Evolutionary conservation across 2,888 invertebrate species (phyloP), one percentile per base, ranked within the genome.

Genomic region (Pheosia tremula): DNA sequence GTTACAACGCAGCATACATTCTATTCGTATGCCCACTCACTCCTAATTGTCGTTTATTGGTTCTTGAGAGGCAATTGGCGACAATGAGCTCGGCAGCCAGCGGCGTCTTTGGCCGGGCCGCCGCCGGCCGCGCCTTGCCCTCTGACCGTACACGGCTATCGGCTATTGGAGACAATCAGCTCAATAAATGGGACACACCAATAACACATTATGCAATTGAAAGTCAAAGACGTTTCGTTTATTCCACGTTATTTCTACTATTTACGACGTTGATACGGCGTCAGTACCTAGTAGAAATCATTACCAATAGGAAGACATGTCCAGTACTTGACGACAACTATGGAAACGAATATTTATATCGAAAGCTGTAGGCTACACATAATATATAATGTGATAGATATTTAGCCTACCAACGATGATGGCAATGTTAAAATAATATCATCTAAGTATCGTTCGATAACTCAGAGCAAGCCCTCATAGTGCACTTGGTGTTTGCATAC

Each of bases 31-130:
- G 58, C 66, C 63, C 67, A 66, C 67, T 64, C 68, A 47, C 45
- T 52, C 65, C 60, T 80, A 83, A 84, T 84, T 83, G 81, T 69
- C 69, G 65, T 79, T 82, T 69, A 83, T 84, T 83, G 82, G 75
- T 68, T 74, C 69, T 76, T 71, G 80, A 75, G 80, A 79, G 71
- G 67, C 78, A 84, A 85, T 84, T 84, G 84, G 58, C 59, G 62
- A 53, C 69, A 72, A 72, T 64, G 67, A 67, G 58, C 56, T 41
- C 59, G 43, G 58, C 57, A 54, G 53, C 61, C 67, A 63, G 56
- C 10, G 49, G 4, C 57, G 7, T 47, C 60, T 4, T 57, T 24
- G 39, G 47, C 45, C 41, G 50, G 58, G 58, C 58, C 59, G 58
- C n/a, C 53, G 50, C 1, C 24, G 24, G 24, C 56, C 60, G 50